Evolutionary conservation across 1,140 invertebrate species (phyloP).

Genomic region (Papilio machaon): DNA sequence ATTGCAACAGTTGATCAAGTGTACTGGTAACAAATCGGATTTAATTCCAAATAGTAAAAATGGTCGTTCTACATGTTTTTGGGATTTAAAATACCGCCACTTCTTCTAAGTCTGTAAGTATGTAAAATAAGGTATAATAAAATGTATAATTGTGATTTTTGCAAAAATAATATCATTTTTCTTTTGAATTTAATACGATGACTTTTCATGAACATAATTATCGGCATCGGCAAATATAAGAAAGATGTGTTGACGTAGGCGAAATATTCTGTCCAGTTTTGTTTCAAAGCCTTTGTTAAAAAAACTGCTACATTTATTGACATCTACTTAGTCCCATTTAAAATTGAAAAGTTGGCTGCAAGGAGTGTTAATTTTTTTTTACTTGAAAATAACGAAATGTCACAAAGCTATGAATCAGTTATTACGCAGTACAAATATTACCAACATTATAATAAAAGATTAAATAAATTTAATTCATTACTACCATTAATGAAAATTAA

Average conservation of each 20-base stretch:
- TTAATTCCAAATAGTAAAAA: constrained; percentile 37
- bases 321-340: not conserved
- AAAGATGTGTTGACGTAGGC: constrained; percentile 1
- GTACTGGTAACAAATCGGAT: constrained; percentile 42
- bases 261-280: not conserved
- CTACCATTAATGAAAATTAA: too few relatives aligned
- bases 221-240: not conserved
- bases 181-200: not conserved
- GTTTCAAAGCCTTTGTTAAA: not conserved
- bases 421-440: too few relatives aligned
- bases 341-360: not conserved
- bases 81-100: constrained; percentile 46
- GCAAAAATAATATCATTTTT: not conserved
- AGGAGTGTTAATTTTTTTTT: not conserved
- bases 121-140: not conserved
- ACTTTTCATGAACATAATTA: not conserved
- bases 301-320: not conserved
- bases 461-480: too few relatives aligned
- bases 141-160: not conserved
- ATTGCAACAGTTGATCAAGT: constrained; percentile 48
- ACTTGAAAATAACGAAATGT: not conserved
- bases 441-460: too few relatives aligned
- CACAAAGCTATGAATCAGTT: not conserved
- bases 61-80: constrained; percentile 40
- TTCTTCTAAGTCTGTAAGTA: constrained; percentile 45